Conservation (phyloP, 2,797 vertebrate species). For the Sciurus vulgaris region DNA sequence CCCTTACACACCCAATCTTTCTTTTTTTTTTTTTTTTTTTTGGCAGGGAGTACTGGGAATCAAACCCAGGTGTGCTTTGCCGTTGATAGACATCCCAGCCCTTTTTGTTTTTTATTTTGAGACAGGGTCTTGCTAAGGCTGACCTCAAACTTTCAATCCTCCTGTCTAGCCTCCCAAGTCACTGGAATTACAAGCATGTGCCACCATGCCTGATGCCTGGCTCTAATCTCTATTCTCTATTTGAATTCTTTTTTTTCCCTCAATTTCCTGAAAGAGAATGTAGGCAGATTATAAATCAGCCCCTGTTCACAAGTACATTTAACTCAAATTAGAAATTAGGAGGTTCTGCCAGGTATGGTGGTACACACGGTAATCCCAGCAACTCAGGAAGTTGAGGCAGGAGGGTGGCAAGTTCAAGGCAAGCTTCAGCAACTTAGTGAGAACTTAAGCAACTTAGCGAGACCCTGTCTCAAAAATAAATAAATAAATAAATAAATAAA, state of each 20-base stretch:
- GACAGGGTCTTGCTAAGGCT: neutral
- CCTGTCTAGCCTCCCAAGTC: neutral
- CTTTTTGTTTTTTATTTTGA: neutral
- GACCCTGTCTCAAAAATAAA: neutral
- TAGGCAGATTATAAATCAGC: slow-evolving; percentile 19
- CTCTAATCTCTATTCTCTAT: neutral
- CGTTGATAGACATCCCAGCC: neutral
- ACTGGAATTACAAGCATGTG: neutral
- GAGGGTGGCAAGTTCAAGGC: neutral
- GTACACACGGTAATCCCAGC: neutral
- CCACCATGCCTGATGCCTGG: no score
- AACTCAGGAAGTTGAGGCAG: neutral
- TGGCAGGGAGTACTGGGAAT: neutral
- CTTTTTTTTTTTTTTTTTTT: neutral
- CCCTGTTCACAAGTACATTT: neutral
- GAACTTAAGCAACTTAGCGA: no score
- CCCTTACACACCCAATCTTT: neutral
- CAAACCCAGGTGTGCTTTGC: neutral
- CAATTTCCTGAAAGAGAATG: slow-evolving; percentile 45
- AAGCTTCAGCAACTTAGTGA: neutral
- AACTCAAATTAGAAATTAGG: neutral
- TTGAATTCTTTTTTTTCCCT: slow-evolving; percentile 12
- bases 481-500: neutral
- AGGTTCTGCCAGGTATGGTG: neutral
- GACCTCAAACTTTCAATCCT: neutral